Evolutionary conservation across 2,888 invertebrate genomes (phyloP).

Genomic region (Philonicus albiceps): DNA sequence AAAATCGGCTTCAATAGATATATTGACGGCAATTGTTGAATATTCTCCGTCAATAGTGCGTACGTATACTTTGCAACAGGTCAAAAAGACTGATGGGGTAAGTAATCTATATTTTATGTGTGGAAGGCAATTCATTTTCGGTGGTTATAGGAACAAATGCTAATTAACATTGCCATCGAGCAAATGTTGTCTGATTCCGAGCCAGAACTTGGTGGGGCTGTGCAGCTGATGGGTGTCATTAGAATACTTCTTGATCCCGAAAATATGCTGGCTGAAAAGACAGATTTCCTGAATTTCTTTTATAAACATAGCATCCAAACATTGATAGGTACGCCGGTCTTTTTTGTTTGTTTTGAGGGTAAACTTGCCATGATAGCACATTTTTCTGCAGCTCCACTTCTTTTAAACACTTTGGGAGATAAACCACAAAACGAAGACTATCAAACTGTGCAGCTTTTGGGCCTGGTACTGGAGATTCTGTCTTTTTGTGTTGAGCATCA

Average conservation of each 20-base stretch:
- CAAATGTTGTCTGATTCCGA: slow-evolving; percentile 98
- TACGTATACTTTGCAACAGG: slow-evolving; percentile 95
- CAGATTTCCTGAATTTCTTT: slow-evolving; percentile 97
- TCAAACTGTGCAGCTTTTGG: slow-evolving; percentile 93
- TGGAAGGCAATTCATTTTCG: not conserved
- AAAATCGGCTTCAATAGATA: slow-evolving; percentile 96
- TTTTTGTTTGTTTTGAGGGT: not conserved
- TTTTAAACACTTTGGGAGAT: slow-evolving; percentile 91
- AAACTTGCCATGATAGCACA: not conserved
- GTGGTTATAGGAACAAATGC: slow-evolving; percentile 81
- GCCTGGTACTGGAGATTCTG: slow-evolving; percentile 92
- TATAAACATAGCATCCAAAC: slow-evolving; percentile 98
- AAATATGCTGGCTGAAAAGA: slow-evolving; percentile 98
- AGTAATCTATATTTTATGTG: slow-evolving; percentile 53
- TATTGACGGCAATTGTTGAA: slow-evolving; percentile 97
- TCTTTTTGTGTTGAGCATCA: slow-evolving; percentile 99
- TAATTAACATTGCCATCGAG: slow-evolving; percentile 95
- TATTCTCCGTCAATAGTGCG: slow-evolving; percentile 97
- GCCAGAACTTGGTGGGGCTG: slow-evolving; percentile 96
- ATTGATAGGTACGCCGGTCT: slow-evolving; percentile 75
- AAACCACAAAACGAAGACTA: slow-evolving; percentile 94
- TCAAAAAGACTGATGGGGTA: slow-evolving; percentile 85
- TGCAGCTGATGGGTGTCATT: slow-evolving; percentile 94
- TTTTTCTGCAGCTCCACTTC: slow-evolving; percentile 76
- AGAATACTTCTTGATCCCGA: slow-evolving; percentile 95